Conservation (phyloP, 2,113 vertebrate species). For the Mionectes macconnelli region DNA sequence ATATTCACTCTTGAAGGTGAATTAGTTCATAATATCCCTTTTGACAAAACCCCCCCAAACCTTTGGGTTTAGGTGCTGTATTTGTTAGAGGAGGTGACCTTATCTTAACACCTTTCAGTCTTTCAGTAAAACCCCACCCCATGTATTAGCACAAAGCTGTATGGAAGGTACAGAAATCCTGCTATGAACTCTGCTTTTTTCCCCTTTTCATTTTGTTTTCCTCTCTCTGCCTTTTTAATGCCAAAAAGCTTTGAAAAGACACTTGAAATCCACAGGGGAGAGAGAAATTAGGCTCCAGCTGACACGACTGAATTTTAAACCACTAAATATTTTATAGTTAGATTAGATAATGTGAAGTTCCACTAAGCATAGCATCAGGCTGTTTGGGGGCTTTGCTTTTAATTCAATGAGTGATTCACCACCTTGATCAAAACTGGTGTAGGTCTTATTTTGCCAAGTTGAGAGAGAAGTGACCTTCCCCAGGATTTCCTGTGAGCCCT, state of each 20-base stretch:
- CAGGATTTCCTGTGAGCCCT: not conserved
- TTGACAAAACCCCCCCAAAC: not conserved
- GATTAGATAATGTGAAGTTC: not conserved
- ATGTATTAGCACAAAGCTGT: not conserved
- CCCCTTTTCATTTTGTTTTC: no score
- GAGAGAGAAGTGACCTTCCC: not conserved
- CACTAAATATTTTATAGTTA: not conserved
- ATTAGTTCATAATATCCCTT: not conserved
- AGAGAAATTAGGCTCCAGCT: conserved; percentile 32
- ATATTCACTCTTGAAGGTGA: not conserved
- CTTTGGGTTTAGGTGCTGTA: not conserved
- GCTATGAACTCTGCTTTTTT: not conserved
- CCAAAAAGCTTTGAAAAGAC: not conserved
- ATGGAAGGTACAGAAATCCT: not conserved
- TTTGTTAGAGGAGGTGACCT: not conserved
- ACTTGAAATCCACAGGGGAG: conserved; percentile 14
- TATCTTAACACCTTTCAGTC: not conserved
- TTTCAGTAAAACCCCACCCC: not conserved
- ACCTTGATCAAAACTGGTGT: not conserved
- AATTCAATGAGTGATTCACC: not conserved
- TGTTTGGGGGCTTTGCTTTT: not conserved
- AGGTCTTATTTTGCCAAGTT: not conserved
- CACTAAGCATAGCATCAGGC: not conserved
- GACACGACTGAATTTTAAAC: conserved; percentile 39
- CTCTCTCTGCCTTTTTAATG: not conserved